Base-by-base conservation (phyloP, 2,113 vertebrate genomes). In the Eolophus roseicapilla region DNA sequence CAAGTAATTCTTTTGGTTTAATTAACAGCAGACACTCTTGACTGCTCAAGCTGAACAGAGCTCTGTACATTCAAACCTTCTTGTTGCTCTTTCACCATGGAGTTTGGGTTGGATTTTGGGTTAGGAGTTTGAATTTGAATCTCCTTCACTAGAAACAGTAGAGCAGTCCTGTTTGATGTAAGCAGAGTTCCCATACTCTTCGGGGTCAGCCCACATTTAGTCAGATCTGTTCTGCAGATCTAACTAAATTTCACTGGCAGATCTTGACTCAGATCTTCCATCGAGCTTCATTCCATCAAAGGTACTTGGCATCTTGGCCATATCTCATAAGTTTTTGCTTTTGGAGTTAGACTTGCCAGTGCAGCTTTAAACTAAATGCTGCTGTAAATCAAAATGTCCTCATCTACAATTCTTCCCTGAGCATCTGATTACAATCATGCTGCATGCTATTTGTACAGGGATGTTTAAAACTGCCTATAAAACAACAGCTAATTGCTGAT, bases 401-500 rank as follows among this genome's bases (percentile, higher is more conserved):
- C 95, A 87, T 88, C 94, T 71, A 90, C 97, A 90, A 27, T 96
- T 97, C 97, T 97, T 97, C 65, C 86, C 93, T 94, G 84, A 92
- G 95, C 96, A 94, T 96, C 97, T 97, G 98, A 98, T 98, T 97
- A 90, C 96, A 98, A 98, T 98, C 97, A 88, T 81, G 86, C 95
- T 97, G 91, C 94, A 95, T 97, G 96, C 96, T 98, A 97, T 98
- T 98, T 98, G 97, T 97, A 97, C 96, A 92, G 93, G 96, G 97
- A 97, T 98, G 96, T 97, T 98, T 98, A 98, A 98, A 98, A 97
- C 96, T 97, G 97, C 98, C 98, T 98, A 98, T 98, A 98, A 98
- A 98, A 98, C 98, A 98, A 92, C 97, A 97, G 96, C 98, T 98
- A 98, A 99, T 98, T 98, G 98, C 98, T 97, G 97, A 98, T 98